A percentile compares a stretch with the other conserved stretches of the same genome.
Conservation (phyloP, 2,113 vertebrate genomes). For the Tragelaphus buxtoni region DNA sequence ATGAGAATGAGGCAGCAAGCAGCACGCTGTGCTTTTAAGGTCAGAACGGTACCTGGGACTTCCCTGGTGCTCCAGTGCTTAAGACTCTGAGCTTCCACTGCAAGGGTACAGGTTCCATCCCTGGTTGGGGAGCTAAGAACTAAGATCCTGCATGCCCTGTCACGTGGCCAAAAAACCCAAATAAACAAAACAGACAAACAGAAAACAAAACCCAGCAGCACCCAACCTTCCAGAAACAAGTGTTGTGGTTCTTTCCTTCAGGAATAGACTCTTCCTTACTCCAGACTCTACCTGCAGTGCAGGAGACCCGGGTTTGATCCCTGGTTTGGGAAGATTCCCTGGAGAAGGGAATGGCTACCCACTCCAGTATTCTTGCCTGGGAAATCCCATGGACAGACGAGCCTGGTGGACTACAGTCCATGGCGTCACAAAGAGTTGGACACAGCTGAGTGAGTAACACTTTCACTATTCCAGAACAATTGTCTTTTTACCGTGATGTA, state of each 20-base stretch:
- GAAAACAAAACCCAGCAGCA: neutral
- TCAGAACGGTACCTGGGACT: neutral
- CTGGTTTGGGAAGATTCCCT: neutral
- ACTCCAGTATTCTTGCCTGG: neutral
- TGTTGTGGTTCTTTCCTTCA: neutral
- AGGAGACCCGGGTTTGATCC: neutral
- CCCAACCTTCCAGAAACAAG: neutral
- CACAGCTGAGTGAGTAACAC: neutral
- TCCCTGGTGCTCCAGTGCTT: neutral
- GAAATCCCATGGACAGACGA: neutral
- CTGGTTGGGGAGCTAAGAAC: neutral
- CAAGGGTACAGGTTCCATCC: neutral
- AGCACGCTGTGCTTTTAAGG: neutral
- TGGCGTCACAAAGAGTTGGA: neutral
- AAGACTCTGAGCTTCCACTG: neutral
- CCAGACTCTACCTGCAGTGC: neutral
- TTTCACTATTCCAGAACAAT: neutral
- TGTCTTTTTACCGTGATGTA: neutral
- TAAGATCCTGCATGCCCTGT: neutral
- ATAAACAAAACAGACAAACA: neutral
- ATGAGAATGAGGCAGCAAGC: neutral
- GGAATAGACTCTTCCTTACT: neutral
- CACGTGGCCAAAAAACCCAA: neutral
- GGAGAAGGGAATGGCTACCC: neutral
- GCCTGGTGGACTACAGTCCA: neutral